These are phyloP conservation scores for Nomada hirtipes DNA, from an alignment of 2,888 invertebrate species.

Conservation along the genomic window DNA sequence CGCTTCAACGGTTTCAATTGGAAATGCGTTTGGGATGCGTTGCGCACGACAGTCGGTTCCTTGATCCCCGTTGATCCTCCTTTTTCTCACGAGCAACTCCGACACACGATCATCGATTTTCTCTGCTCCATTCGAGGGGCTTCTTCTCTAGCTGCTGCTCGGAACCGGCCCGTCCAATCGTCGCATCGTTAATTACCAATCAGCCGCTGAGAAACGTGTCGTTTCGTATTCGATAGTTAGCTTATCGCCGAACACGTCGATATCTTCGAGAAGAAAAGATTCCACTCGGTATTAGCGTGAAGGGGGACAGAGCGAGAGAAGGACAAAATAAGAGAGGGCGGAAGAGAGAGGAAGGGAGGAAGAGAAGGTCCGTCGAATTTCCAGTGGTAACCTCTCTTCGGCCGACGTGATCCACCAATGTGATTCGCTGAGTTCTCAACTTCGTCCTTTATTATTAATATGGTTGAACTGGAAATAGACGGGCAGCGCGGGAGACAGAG, in stretches of 20 bases:
- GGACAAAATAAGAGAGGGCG: background rate
- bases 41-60: background rate
- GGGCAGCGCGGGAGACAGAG: slow-evolving; percentile 33
- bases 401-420: slow-evolving; percentile 4
- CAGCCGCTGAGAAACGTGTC: slow-evolving; percentile 33
- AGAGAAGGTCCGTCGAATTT: slow-evolving; percentile 26
- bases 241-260: slow-evolving; percentile 48
- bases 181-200: slow-evolving; percentile 39
- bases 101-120: background rate
- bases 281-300: slow-evolving; percentile 45
- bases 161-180: slow-evolving; percentile 32
- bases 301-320: slow-evolving; percentile 5
- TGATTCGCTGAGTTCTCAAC: slow-evolving; percentile 29
- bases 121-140: background rate
- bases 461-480: slow-evolving; percentile 56
- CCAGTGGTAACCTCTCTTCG: slow-evolving; percentile 19
- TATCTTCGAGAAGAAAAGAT: slow-evolving; percentile 52
- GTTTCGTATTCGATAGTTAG: slow-evolving; percentile 38
- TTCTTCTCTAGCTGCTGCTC: background rate
- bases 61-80: background rate
- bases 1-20: background rate
- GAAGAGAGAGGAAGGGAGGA: background rate
- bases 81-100: background rate
- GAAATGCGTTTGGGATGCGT: background rate
- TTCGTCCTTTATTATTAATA: slow-evolving; percentile 54